A percentile compares a stretch with the other conserved stretches of the same genome.
Evolutionary conservation across 1,140 invertebrate species (phyloP).

Genomic region (Trypoxylus dichotomus): DNA sequence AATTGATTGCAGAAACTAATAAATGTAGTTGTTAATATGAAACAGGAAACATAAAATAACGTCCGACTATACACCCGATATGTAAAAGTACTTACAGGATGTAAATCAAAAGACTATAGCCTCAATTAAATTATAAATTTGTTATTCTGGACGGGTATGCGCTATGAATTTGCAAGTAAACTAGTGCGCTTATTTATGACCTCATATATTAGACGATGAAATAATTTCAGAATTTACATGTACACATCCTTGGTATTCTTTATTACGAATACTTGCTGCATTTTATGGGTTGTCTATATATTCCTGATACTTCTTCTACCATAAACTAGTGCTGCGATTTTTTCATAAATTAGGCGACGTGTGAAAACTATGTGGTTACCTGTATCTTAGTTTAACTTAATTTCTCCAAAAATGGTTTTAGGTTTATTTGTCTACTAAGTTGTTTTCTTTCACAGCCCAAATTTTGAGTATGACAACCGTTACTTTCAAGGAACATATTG

Average conservation of each 20-base stretch:
- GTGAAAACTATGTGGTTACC: no score
- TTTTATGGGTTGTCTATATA: no score
- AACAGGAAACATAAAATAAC: conserved; percentile 8
- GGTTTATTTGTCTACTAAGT: no score
- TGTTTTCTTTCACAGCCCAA: no score
- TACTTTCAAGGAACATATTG: no score
- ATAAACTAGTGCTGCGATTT: no score
- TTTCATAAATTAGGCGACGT: no score
- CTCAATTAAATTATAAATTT: conserved; percentile 18
- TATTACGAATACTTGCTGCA: not conserved
- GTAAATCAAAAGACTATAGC: conserved; percentile 13
- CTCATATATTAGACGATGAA: not conserved
- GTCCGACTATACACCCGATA: not conserved
- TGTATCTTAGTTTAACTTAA: no score
- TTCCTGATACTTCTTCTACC: no score
- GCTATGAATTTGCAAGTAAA: conserved; percentile 18
- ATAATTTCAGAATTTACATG: conserved; percentile 1
- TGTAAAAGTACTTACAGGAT: not conserved
- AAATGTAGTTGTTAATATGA: conserved; percentile 2
- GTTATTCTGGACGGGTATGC: not conserved
- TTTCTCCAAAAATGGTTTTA: no score
- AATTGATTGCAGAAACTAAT: conserved; percentile 16
- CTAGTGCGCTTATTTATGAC: not conserved
- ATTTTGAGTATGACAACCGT: no score
- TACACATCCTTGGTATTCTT: not conserved